Evolutionary conservation across 2,888 invertebrate genomes (phyloP).

Genomic region (Sphaerophoria taeniata): DNA sequence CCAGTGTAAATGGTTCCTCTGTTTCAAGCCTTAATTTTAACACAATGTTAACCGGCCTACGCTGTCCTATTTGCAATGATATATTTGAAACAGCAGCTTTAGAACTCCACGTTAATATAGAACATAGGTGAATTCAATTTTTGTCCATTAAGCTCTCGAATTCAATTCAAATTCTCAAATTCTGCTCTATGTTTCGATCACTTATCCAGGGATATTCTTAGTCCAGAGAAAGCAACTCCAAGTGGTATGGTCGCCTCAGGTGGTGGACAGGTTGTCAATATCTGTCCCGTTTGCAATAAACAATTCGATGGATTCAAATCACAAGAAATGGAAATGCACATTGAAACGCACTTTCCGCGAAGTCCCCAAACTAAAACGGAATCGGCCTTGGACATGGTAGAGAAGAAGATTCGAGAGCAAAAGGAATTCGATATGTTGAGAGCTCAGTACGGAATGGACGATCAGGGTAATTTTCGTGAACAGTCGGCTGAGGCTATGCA

Average conservation of each 20-base stretch:
- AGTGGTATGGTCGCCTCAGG: conserved; percentile 76
- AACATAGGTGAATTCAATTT: conserved; percentile 88
- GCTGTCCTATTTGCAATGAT: conserved; percentile 91
- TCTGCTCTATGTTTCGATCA: conserved; percentile 5
- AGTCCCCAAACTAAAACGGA: conserved; percentile 76
- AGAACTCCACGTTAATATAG: conserved; percentile 93
- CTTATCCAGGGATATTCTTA: conserved; percentile 77
- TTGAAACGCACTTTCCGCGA: conserved; percentile 90
- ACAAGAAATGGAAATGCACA: conserved; percentile 87
- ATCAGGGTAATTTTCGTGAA: conserved; percentile 90
- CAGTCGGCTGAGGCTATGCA: conserved; percentile 90
- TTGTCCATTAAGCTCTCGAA: conserved; percentile 83
- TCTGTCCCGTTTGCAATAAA: conserved; percentile 84
- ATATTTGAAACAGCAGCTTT: conserved; percentile 90
- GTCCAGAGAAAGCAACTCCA: conserved; percentile 76
- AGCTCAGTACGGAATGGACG: conserved; percentile 95
- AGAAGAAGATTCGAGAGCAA: conserved; percentile 89
- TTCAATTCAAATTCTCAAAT: conserved; percentile 77
- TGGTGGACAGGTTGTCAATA: conserved; percentile 78
- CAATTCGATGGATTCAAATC: conserved; percentile 81
- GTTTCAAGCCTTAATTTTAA: conserved; percentile 82
- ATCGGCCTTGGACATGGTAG: conserved; percentile 85
- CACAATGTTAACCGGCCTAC: conserved; percentile 84
- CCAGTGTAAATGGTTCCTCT: conserved; percentile 81
- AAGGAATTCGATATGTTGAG: conserved; percentile 91